Evolutionary conservation across 2,888 invertebrate genomes (phyloP).

Genomic region (Hofmannophila pseudospretella): DNA sequence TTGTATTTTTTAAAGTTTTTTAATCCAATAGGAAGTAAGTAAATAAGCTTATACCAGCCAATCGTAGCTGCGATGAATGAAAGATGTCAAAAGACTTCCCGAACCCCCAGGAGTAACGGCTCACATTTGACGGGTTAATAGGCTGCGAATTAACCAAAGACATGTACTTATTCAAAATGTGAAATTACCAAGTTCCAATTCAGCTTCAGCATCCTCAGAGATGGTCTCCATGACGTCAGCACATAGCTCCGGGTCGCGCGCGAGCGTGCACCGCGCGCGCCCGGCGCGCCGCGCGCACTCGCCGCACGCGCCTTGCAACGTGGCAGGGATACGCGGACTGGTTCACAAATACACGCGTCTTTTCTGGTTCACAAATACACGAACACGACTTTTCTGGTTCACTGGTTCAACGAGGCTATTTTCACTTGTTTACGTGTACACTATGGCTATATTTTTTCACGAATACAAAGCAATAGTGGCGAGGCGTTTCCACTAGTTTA

Average conservation of each 20-base stretch:
- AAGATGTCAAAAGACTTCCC: too few relatives aligned
- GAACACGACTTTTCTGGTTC: too few relatives aligned
- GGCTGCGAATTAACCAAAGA: too few relatives aligned
- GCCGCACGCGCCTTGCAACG: slow-evolving; percentile 36
- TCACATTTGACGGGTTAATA: too few relatives aligned
- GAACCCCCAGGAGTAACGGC: too few relatives aligned
- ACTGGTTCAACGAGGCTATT: not conserved
- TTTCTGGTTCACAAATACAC: slow-evolving; percentile 14
- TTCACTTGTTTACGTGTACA: not conserved
- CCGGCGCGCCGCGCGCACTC: slow-evolving; percentile 64
- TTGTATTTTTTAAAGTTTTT: too few relatives aligned
- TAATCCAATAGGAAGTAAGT: too few relatives aligned
- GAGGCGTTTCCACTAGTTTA: not conserved
- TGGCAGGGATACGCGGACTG: slow-evolving; percentile 34
- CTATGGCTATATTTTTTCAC: not conserved
- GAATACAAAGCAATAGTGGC: not conserved
- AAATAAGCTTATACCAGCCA: too few relatives aligned
- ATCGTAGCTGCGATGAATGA: too few relatives aligned
- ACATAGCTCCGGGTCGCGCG: slow-evolving; percentile 59
- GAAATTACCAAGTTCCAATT: slow-evolving; percentile 81
- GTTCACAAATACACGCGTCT: slow-evolving; percentile 10
- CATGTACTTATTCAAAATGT: too few relatives aligned
- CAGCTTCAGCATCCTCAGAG: slow-evolving; percentile 82
- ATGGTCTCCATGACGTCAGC: slow-evolving; percentile 81
- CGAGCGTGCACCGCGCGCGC: slow-evolving; percentile 55